Evolutionary conservation across 2,113 vertebrate genomes (phyloP).

Genomic region (Suricata suricatta): DNA sequence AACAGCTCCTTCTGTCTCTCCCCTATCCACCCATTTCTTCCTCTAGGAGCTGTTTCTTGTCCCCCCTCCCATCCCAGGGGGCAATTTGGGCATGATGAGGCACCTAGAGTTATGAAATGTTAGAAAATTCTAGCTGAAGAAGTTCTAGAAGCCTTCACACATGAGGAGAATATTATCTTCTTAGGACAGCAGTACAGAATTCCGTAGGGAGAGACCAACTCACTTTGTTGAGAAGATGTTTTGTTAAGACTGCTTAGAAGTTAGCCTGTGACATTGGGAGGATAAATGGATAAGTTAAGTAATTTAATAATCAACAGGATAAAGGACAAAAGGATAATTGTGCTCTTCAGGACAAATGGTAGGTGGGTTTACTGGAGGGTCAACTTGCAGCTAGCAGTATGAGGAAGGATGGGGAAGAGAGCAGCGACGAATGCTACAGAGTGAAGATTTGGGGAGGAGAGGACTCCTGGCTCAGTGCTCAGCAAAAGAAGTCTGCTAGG

Average conservation of each 20-base stretch:
- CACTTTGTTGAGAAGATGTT: not conserved
- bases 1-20: not conserved
- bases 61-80: not conserved
- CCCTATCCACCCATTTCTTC: not conserved
- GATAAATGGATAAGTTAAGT: not conserved
- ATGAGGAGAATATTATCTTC: not conserved
- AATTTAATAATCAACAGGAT: not conserved
- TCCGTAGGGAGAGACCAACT: not conserved
- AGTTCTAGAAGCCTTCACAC: not conserved
- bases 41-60: not conserved
- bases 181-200: not conserved
- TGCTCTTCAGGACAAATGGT: not conserved
- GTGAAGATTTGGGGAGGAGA: not conserved
- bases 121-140: not conserved
- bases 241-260: not conserved
- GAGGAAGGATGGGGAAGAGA: not conserved
- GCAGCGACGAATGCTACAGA: not conserved
- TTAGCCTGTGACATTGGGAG: not conserved
- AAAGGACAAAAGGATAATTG: not conserved
- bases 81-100: not conserved
- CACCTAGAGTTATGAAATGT: not conserved
- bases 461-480: not conserved
- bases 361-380: not conserved
- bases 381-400: not conserved
- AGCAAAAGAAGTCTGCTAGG: not conserved